Base-by-base conservation (phyloP, 2,113 vertebrate genomes). In the Callipepla californica region DNA sequence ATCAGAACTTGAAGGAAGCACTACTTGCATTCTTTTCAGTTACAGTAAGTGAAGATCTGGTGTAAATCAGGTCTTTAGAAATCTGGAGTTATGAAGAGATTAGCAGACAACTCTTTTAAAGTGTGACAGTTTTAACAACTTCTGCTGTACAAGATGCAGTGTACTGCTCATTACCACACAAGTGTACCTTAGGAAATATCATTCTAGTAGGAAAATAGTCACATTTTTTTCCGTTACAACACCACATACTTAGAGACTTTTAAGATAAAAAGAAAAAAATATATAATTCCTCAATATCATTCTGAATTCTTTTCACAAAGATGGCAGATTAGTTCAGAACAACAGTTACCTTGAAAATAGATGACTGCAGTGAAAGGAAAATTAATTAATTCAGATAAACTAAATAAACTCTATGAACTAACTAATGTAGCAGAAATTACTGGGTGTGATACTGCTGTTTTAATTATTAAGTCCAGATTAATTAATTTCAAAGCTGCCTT, bases 321-420 rank as follows among this genome's bases (percentile, higher is more conserved):
- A 70, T 80, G 83, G 44, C 36, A 84, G 68, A 94, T 80, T 48
- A 85, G 82, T 85, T 90, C 72, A 80, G 88, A 85, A 77, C 70
- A 90, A 79, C 73, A 75, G 87, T 83, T 95, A 94, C 94, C 79
- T 95, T 86, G 91, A 95, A 94, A 96, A 96, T 70, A 95, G 94
- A 94, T 80, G 57, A 65, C 76, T 95, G 15, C 77, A 48, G 76
- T 91, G 61, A 91, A 94, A 95, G 76, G 34, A 85, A 36, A 86
- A 92, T 92, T 90, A 96, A 96, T 95, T 96, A 94, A 92, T 94
- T 90, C 82, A 53, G 91, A 94, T 96, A 95, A 94, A 96, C 85
- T 88, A 94, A 96, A 92, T 95, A 96, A 96, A 96, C 68, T 91
- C 19, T 78, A 61, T 6, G 10, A 95, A 95, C 82, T 96, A 79